Conservation (phyloP, 2,888 invertebrate species). For the Esperia sulphurella region DNA sequence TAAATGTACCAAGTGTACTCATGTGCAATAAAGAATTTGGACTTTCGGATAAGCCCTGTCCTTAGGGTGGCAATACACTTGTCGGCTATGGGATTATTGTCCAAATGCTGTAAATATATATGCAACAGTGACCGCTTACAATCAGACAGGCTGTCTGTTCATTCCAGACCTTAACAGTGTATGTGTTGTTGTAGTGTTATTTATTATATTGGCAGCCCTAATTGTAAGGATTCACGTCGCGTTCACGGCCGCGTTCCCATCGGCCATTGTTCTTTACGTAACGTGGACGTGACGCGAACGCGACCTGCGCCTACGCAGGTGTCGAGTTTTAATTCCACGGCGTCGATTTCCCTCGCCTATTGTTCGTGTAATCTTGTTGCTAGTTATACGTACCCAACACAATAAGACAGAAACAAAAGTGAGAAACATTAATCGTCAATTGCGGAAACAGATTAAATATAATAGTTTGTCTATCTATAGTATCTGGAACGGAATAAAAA, state of each 20-base stretch:
- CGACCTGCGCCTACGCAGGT: slow-evolving; percentile 26
- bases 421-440: slow-evolving; percentile 2
- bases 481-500: too few relatives aligned
- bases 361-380: slow-evolving; percentile 47
- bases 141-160: too few relatives aligned
- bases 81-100: too few relatives aligned
- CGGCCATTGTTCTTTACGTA: slow-evolving; percentile 74
- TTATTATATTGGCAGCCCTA: background rate
- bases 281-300: slow-evolving; percentile 45
- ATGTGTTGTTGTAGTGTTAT: too few relatives aligned
- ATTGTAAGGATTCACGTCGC: slow-evolving; percentile 45
- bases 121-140: too few relatives aligned
- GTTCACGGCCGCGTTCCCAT: slow-evolving; percentile 67
- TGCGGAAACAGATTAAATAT: background rate
- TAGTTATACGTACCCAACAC: slow-evolving; percentile 2
- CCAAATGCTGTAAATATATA: too few relatives aligned
- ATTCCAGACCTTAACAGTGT: too few relatives aligned
- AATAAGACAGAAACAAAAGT: slow-evolving; percentile 5
- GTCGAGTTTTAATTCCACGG: slow-evolving; percentile 44
- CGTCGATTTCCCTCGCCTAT: slow-evolving; percentile 60
- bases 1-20: too few relatives aligned
- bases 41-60: too few relatives aligned
- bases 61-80: too few relatives aligned
- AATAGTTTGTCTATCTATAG: too few relatives aligned
- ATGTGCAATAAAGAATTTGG: too few relatives aligned